Evolutionary conservation across 2,797 vertebrate genomes (phyloP).

Genomic region (Pangasius djambal): DNA sequence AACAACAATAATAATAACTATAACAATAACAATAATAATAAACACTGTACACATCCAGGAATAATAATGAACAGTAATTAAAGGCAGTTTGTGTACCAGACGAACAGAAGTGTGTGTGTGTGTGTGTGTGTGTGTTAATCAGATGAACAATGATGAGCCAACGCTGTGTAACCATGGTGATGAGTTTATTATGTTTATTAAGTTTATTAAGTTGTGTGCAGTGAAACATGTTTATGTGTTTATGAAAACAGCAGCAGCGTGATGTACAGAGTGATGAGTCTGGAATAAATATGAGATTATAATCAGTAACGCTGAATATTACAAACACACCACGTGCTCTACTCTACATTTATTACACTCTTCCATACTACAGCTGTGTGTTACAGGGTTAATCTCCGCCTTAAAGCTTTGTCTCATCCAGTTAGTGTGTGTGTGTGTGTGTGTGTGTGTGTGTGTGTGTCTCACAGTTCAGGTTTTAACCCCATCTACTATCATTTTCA

Average conservation of each 20-base stretch:
- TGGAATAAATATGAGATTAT: conserved; percentile 51
- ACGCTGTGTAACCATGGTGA: not conserved
- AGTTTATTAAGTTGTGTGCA: not conserved
- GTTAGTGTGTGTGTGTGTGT: conserved; percentile 5
- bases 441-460: not conserved
- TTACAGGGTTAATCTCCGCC: conserved; percentile 43
- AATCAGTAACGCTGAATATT: conserved; percentile 31
- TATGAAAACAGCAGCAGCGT: not conserved
- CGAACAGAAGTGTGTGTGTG: not conserved
- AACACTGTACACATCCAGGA: not conserved
- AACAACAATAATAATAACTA: not conserved
- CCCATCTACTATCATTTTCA: not conserved
- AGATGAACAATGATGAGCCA: not conserved
- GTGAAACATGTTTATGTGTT: not conserved
- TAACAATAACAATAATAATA: not conserved
- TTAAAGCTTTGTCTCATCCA: not conserved
- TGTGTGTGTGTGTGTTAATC: not conserved
- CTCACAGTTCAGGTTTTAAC: not conserved
- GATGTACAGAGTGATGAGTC: conserved; percentile 13
- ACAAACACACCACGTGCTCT: not conserved
- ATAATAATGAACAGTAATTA: not conserved
- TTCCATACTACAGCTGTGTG: not conserved
- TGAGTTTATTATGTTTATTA: not conserved
- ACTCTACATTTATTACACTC: not conserved
- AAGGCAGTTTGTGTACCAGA: not conserved